These are phyloP conservation scores for Drosophila sechellia DNA, from an alignment of 1,140 invertebrate species.

Conservation along the genomic window DNA sequence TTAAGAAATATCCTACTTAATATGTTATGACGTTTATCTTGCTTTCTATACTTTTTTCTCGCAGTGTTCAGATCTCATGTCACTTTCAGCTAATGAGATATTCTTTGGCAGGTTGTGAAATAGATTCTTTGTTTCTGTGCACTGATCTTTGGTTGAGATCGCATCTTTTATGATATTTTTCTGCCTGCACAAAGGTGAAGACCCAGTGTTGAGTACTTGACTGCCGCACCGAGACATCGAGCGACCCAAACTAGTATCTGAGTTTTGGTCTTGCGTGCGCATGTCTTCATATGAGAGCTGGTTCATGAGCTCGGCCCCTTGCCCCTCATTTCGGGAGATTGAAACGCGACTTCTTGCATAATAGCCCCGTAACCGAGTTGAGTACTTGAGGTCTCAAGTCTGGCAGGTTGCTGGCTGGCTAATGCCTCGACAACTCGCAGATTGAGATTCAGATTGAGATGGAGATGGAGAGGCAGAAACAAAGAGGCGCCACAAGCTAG, in stretches of 20 bases:
- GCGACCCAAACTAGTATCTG: slow-evolving; percentile 41
- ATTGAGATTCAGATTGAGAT: slow-evolving; percentile 32
- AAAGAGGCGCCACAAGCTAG: slow-evolving; percentile 67
- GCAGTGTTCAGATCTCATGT: slow-evolving; percentile 27
- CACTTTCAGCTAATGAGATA: slow-evolving; percentile 42
- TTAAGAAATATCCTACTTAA: too few relatives aligned
- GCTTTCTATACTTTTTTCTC: neutral
- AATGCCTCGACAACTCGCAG: slow-evolving; percentile 55
- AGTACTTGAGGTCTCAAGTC: slow-evolving; percentile 66
- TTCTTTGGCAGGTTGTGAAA: slow-evolving; percentile 32
- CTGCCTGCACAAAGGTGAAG: slow-evolving; percentile 66
- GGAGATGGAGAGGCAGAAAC: slow-evolving; percentile 51
- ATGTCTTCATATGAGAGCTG: slow-evolving; percentile 63
- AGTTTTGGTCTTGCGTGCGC: slow-evolving; percentile 45
- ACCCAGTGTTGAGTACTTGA: slow-evolving; percentile 60
- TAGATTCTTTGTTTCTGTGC: slow-evolving; percentile 37
- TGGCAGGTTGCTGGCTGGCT: slow-evolving; percentile 66
- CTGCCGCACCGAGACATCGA: slow-evolving; percentile 15
- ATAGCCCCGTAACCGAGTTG: slow-evolving; percentile 55
- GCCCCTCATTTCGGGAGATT: slow-evolving; percentile 31
- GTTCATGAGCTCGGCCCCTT: slow-evolving; percentile 49
- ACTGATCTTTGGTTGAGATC: slow-evolving; percentile 23
- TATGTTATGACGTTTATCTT: too few relatives aligned
- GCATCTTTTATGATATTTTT: slow-evolving; percentile 31
- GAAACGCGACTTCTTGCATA: slow-evolving; percentile 76